A percentile compares a stretch with the other conserved stretches of the same genome.
These are phyloP conservation scores for Lissocephala sabroskyi DNA, from an alignment of 2,888 invertebrate genomes.

Conservation along the genomic window DNA sequence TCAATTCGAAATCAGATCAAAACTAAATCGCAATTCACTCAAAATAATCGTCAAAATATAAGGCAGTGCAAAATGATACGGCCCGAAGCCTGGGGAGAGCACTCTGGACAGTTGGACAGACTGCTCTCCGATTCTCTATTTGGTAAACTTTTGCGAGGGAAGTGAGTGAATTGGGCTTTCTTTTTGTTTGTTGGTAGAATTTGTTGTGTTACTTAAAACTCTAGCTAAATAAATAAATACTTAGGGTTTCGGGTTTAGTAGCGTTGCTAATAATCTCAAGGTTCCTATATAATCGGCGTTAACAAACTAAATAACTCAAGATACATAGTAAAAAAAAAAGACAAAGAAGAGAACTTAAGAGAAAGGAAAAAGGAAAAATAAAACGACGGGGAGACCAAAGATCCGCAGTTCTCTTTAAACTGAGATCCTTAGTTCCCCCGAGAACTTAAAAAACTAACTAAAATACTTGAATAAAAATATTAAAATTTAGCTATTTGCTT, in stretches of 20 bases:
- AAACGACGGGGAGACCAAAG: too few relatives aligned
- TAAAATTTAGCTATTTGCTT: neutral
- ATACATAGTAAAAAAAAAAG: neutral
- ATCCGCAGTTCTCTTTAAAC: too few relatives aligned
- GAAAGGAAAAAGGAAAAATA: conserved; percentile 12
- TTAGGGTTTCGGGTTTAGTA: too few relatives aligned
- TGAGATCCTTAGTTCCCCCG: too few relatives aligned
- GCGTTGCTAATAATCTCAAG: neutral
- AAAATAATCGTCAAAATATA: conserved; percentile 13
- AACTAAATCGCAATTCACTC: conserved; percentile 47
- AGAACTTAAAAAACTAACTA: conserved; percentile 11
- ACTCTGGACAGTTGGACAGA: too few relatives aligned
- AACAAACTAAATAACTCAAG: neutral
- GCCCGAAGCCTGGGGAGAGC: neutral
- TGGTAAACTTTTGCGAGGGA: neutral
- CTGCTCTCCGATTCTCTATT: too few relatives aligned
- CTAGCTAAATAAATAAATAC: conserved; percentile 9
- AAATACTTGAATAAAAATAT: neutral
- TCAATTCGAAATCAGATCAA: conserved; percentile 53
- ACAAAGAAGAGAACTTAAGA: neutral
- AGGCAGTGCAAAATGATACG: conserved; percentile 18
- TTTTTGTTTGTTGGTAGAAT: conserved; percentile 47
- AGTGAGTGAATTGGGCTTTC: conserved; percentile 44
- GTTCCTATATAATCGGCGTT: too few relatives aligned
- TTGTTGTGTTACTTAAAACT: conserved; percentile 33